phyloP scores from a whole-genome alignment of 2,888 invertebrate genomes.

The Plemyria rubiginata region DNA sequence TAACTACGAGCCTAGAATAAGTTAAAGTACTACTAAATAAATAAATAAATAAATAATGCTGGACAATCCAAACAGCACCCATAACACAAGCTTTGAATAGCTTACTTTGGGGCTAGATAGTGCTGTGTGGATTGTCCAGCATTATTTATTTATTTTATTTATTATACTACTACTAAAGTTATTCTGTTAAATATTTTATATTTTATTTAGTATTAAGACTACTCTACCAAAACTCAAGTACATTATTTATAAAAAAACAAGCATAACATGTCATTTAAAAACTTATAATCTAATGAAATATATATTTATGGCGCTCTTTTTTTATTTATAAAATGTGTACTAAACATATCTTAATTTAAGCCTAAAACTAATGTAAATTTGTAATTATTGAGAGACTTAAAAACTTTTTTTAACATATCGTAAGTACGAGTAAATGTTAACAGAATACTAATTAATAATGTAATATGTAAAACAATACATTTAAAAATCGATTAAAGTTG shows the following conservation, averaged over 20 bases:
- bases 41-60: no score
- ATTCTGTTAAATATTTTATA: no score
- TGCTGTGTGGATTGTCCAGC: no score
- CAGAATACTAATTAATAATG: constrained; percentile 51
- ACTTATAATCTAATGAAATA: no score
- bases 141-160: no score
- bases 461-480: constrained; percentile 75
- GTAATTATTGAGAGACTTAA: constrained; percentile 77
- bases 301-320: no score
- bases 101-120: no score
- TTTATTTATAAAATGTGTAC: not conserved
- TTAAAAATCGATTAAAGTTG: constrained; percentile 60
- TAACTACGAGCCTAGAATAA: not conserved
- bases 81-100: no score
- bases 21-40: no score
- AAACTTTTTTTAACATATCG: constrained; percentile 68
- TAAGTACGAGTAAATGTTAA: constrained; percentile 62
- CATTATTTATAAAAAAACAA: not conserved
- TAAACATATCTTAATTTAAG: not conserved
- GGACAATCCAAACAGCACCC: no score
- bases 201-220: not conserved
- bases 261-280: not conserved
- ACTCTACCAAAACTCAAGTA: not conserved
- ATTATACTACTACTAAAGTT: no score
- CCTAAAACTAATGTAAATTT: constrained; percentile 23